These are phyloP conservation scores for Gymnocypris eckloni DNA, from an alignment of 2,797 vertebrate species.

Conservation along the genomic window DNA sequence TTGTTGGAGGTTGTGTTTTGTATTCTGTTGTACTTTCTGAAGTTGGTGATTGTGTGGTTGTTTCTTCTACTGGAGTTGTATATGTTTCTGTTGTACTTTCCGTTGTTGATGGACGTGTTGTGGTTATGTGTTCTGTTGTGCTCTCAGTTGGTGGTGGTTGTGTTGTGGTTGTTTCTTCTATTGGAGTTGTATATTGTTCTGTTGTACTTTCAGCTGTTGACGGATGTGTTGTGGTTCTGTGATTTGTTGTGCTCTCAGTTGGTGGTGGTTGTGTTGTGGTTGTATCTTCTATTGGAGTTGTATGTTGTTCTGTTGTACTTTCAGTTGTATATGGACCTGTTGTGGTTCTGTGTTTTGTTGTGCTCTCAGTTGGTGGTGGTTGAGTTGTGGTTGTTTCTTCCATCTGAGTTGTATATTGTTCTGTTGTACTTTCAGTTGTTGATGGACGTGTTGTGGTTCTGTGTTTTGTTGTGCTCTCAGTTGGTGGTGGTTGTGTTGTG, in stretches of 20 bases:
- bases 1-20: neutral
- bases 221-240: neutral
- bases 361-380: neutral
- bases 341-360: neutral
- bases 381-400: neutral
- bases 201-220: conserved; percentile 8
- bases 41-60: neutral
- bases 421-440: neutral
- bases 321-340: neutral
- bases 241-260: neutral
- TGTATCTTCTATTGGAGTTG: neutral
- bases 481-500: neutral
- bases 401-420: neutral
- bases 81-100: neutral
- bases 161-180: neutral
- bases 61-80: too few relatives aligned
- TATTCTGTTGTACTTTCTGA: neutral
- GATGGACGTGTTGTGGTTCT: conserved; percentile 1
- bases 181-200: neutral
- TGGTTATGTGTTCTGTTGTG: neutral
- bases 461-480: neutral
- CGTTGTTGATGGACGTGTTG: neutral
- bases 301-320: neutral
- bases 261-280: conserved; percentile 16
- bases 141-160: neutral